Conservation (phyloP, 2,113 vertebrate species). For the Pelecanus crispus region DNA sequence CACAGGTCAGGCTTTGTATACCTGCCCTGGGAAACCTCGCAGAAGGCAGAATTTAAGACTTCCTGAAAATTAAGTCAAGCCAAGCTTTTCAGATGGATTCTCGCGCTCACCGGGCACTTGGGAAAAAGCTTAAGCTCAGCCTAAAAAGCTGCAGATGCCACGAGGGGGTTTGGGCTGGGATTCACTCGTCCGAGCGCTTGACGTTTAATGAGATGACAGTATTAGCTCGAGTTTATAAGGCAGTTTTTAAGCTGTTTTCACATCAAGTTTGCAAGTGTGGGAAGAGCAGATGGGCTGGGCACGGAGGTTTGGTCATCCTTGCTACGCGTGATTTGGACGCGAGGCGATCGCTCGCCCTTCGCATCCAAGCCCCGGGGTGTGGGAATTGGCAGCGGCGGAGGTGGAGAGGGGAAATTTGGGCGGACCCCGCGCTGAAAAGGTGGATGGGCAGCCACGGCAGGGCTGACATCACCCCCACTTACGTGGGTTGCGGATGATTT, state of each 20-base stretch:
- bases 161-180: not conserved
- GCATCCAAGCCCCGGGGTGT: not conserved
- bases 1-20: not conserved
- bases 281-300: not conserved
- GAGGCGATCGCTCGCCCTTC: fast-evolving
- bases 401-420: not conserved
- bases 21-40: not conserved
- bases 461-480: not conserved
- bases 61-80: not conserved
- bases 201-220: not conserved
- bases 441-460: not conserved
- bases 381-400: not conserved
- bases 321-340: not conserved
- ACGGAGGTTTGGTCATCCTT: not conserved
- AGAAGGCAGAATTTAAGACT: not conserved
- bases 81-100: not conserved
- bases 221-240: not conserved
- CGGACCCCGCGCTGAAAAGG: not conserved
- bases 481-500: not conserved
- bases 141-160: not conserved
- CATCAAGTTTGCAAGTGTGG: fast-evolving
- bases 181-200: fast-evolving
- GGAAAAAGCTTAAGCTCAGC: not conserved
- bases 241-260: not conserved
- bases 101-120: fast-evolving